Percentiles rank a stretch among this genome's conserved stretches.
phyloP scores from a whole-genome alignment of 2,888 invertebrate genomes.

The Lutraria lutraria region DNA sequence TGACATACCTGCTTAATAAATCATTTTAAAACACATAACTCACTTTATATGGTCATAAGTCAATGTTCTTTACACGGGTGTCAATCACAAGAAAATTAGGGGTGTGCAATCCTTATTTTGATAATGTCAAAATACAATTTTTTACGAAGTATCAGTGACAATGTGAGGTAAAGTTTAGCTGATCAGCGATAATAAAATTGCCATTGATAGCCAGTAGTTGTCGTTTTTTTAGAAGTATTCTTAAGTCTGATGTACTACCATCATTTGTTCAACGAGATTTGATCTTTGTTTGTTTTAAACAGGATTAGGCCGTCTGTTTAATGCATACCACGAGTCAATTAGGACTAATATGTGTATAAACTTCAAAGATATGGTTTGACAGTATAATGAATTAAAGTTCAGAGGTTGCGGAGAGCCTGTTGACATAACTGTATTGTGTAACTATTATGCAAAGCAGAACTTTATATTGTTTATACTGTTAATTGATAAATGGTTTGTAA shows the following conservation, averaged over 20 bases:
- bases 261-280: not conserved
- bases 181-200: constrained; percentile 31
- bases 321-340: constrained; percentile 60
- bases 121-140: constrained; percentile 58
- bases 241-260: constrained; percentile 25
- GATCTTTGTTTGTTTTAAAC: constrained; percentile 3
- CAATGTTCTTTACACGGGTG: constrained; percentile 49
- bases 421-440: not conserved
- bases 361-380: constrained; percentile 64
- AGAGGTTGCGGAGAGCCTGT: constrained; percentile 52
- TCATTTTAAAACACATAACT: constrained; percentile 67
- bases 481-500: not conserved
- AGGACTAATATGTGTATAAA: constrained; percentile 37
- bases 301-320: not conserved
- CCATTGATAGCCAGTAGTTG: constrained; percentile 44
- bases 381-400: constrained; percentile 52
- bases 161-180: constrained; percentile 27
- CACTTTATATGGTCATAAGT: constrained; percentile 51
- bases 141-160: constrained; percentile 50
- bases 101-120: constrained; percentile 53
- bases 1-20: constrained; percentile 47
- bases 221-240: constrained; percentile 29
- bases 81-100: constrained; percentile 64
- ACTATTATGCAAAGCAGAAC: not conserved
- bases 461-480: not conserved